A percentile compares a stretch with the other conserved stretches of the same genome.
Conservation (phyloP, 2,888 invertebrate genomes). For the Scrobipalpa costella region DNA sequence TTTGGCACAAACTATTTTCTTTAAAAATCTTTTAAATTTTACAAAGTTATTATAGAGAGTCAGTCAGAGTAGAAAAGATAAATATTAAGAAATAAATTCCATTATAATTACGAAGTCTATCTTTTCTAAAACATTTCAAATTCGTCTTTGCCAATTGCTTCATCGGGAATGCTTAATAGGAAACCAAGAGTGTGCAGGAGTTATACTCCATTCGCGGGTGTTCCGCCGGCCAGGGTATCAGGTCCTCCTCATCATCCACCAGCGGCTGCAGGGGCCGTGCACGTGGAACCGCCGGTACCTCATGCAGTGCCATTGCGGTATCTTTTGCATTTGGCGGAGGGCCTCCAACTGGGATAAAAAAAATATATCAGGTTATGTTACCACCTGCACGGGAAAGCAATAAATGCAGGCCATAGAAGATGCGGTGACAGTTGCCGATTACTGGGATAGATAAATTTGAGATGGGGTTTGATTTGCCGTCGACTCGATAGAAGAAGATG, state of each 20-base stretch:
- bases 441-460: too few relatives aligned
- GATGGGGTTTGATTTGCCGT: too few relatives aligned
- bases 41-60: not conserved
- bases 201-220: not conserved
- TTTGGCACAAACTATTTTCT: too few relatives aligned
- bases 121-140: not conserved
- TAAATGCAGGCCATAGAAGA: not conserved
- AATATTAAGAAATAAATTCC: not conserved
- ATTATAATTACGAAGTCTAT: not conserved
- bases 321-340: constrained; percentile 86
- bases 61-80: constrained; percentile 7
- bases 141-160: constrained; percentile 13
- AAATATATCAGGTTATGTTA: too few relatives aligned
- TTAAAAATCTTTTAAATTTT: too few relatives aligned
- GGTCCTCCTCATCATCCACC: constrained; percentile 81
- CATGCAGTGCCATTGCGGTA: constrained; percentile 93
- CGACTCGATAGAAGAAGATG: too few relatives aligned
- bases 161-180: not conserved
- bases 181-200: not conserved
- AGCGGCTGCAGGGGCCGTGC: constrained; percentile 88
- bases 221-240: constrained; percentile 52
- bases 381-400: not conserved
- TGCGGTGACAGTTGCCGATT: too few relatives aligned
- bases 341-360: constrained; percentile 72
- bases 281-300: constrained; percentile 90